Evolutionary conservation across 2,888 invertebrate genomes (phyloP).

Genomic region (Rhogogaster chlorosoma): DNA sequence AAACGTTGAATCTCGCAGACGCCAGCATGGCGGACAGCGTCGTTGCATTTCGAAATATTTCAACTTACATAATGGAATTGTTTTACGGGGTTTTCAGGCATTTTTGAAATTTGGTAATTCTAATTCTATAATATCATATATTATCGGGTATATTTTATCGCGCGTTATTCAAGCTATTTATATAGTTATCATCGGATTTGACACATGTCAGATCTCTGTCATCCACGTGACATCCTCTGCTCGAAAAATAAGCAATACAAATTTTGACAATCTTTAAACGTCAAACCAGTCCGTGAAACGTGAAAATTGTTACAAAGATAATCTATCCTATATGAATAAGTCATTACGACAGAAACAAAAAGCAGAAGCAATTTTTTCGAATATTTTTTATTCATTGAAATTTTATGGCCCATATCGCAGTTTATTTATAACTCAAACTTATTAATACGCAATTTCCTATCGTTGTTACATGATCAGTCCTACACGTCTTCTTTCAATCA

Average conservation of each 20-base stretch:
- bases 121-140: not conserved
- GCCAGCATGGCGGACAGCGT: conserved; percentile 51
- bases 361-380: not conserved
- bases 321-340: not conserved
- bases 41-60: conserved; percentile 47
- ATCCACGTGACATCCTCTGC: conserved; percentile 28
- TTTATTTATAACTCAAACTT: not conserved
- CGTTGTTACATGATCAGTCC: not conserved
- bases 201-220: not conserved
- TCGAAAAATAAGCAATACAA: conserved; percentile 5
- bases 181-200: conserved; percentile 11
- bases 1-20: conserved; percentile 49
- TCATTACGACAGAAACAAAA: not conserved
- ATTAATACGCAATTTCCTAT: not conserved
- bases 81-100: not conserved
- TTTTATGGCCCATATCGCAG: not conserved
- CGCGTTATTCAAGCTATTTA: conserved; percentile 23
- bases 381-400: not conserved
- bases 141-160: not conserved
- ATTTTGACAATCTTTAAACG: not conserved
- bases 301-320: not conserved
- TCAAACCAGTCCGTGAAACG: not conserved
- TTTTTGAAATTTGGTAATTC: not conserved
- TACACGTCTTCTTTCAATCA: not conserved
- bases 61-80: conserved; percentile 27